These are phyloP conservation scores for Indicator maculatus DNA, from an alignment of 2,113 vertebrate genomes.

Conservation along the genomic window DNA sequence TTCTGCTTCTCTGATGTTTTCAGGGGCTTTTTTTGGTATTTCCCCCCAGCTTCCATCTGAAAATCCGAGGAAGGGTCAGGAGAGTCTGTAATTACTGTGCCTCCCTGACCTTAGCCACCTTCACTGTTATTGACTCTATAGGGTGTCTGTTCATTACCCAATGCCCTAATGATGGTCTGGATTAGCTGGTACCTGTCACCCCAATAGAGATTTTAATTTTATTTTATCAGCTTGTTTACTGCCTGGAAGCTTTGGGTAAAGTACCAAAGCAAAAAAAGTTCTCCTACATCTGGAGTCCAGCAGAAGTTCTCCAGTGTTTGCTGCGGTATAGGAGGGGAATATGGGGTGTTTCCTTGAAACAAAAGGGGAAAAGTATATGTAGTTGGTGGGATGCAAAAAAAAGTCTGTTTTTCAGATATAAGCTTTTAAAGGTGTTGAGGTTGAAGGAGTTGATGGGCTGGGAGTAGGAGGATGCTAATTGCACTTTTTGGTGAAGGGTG, in stretches of 20 bases:
- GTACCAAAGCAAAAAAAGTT: conserved; percentile 1
- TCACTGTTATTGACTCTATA: conserved; percentile 75
- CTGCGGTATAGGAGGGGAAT: not conserved
- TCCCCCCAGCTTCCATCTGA: conserved; percentile 72
- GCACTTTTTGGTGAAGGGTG: not conserved
- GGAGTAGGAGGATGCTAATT: not conserved
- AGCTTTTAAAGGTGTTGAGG: not conserved
- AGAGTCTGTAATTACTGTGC: conserved; percentile 80
- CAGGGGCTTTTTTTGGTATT: conserved; percentile 69
- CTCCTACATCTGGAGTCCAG: not conserved
- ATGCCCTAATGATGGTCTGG: conserved; percentile 69
- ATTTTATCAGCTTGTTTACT: conserved; percentile 69
- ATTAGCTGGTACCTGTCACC: conserved; percentile 77
- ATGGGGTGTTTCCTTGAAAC: not conserved
- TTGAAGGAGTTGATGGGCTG: not conserved
- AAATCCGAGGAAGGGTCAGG: conserved; percentile 72
- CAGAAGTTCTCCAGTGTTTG: not conserved
- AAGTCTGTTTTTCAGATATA: not conserved
- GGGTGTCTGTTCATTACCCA: conserved; percentile 62
- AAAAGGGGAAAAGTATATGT: not conserved
- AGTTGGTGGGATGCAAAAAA: not conserved
- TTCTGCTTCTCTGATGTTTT: conserved; percentile 85
- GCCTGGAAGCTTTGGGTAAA: conserved; percentile 29
- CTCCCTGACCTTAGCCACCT: conserved; percentile 68
- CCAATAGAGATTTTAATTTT: conserved; percentile 60